These are phyloP conservation scores for Notocelia uddmanniana DNA, from an alignment of 2,888 invertebrate genomes.

Conservation along the genomic window DNA sequence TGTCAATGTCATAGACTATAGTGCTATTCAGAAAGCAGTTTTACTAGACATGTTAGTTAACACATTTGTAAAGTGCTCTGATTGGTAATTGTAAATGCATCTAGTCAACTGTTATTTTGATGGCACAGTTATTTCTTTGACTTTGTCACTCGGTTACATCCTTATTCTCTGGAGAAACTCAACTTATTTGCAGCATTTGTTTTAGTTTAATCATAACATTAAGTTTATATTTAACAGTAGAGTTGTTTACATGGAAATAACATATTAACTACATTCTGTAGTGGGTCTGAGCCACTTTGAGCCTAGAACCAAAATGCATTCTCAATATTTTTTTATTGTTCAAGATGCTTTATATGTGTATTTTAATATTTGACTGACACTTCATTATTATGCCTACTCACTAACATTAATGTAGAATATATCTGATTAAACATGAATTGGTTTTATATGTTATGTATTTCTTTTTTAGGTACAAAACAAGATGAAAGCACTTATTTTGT, in stretches of 20 bases:
- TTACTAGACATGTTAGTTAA: not conserved
- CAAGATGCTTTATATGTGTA: conserved; percentile 40
- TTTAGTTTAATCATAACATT: conserved; percentile 36
- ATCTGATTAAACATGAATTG: conserved; percentile 51
- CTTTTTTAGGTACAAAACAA: conserved; percentile 70
- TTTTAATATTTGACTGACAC: conserved; percentile 49
- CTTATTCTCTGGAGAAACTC: conserved; percentile 41
- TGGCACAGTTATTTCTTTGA: not conserved
- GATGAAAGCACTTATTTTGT: conserved; percentile 69
- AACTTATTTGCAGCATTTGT: conserved; percentile 27
- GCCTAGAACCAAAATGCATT: conserved; percentile 33
- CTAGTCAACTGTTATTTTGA: not conserved
- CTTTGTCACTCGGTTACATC: not conserved
- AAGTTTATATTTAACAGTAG: conserved; percentile 35
- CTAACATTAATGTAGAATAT: conserved; percentile 38
- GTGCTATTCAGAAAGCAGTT: not conserved
- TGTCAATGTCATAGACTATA: not conserved
- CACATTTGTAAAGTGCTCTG: not conserved
- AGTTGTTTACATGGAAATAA: conserved; percentile 44
- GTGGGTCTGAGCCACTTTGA: conserved; percentile 38
- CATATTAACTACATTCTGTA: conserved; percentile 38
- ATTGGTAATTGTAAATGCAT: not conserved
- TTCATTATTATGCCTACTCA: conserved; percentile 50
- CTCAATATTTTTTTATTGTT: conserved; percentile 27
- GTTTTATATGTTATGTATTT: conserved; percentile 59